A percentile compares a stretch with the other conserved stretches of the same genome.
Conservation (phyloP, 2,888 invertebrate species). For the Maniola hyperantus region DNA sequence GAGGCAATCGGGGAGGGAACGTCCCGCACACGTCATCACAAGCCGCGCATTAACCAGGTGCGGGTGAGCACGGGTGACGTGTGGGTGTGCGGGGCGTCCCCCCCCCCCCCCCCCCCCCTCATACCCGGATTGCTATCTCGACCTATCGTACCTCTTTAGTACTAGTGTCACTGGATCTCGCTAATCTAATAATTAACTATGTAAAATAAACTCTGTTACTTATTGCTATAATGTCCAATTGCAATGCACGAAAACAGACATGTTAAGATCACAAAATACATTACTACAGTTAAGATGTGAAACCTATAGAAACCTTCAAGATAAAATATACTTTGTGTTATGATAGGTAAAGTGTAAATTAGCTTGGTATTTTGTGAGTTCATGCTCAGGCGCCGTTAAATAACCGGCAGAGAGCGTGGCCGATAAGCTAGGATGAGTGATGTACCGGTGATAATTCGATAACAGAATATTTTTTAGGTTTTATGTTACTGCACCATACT, state of each 20-base stretch:
- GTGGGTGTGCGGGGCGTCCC: too few relatives aligned
- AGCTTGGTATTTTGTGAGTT: not conserved
- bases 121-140: too few relatives aligned
- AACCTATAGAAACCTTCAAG: not conserved
- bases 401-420: not conserved
- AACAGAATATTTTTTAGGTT: not conserved
- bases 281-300: not conserved
- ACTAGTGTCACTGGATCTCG: too few relatives aligned
- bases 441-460: not conserved
- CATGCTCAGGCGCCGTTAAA: not conserved
- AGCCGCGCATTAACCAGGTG: too few relatives aligned
- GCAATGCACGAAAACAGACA: not conserved
- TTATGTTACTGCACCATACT: not conserved
- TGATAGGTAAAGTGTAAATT: not conserved
- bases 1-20: too few relatives aligned
- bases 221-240: not conserved
- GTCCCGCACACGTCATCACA: too few relatives aligned
- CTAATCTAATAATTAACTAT: not conserved
- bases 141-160: too few relatives aligned
- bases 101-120: too few relatives aligned
- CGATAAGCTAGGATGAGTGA: conserved; percentile 7
- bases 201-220: not conserved
- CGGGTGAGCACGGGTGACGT: too few relatives aligned
- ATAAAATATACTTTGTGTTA: not conserved
- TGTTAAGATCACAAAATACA: too few relatives aligned